Percentiles rank a stretch among this genome's conserved stretches.
These are phyloP conservation scores for Ichneumoninae sp. DNA, from an alignment of 2,888 invertebrate genomes.

Conservation along the genomic window DNA sequence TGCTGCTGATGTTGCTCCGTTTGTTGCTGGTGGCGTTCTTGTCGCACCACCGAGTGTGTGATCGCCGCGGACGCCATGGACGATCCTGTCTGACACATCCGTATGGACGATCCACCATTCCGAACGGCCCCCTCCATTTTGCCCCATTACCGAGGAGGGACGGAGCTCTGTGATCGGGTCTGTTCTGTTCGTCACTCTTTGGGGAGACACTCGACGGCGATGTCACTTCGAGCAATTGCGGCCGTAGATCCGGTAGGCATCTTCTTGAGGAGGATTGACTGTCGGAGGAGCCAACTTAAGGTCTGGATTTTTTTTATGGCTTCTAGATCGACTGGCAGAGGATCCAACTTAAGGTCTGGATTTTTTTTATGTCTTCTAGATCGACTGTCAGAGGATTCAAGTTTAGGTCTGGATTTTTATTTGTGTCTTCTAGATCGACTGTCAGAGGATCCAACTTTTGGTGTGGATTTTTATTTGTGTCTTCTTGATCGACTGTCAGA, in stretches of 20 bases:
- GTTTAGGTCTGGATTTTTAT: too few relatives aligned
- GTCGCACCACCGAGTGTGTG: conserved; percentile 26
- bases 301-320: too few relatives aligned
- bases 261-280: not conserved
- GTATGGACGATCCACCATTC: conserved; percentile 44
- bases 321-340: too few relatives aligned
- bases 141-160: conserved; percentile 24
- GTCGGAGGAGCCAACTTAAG: too few relatives aligned
- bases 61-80: conserved; percentile 42
- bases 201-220: not conserved
- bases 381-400: too few relatives aligned
- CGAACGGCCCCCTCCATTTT: conserved; percentile 16
- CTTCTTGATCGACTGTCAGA: not conserved
- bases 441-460: too few relatives aligned
- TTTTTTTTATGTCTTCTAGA: too few relatives aligned
- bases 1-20: conserved; percentile 55
- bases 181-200: conserved; percentile 27
- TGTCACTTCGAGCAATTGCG: not conserved
- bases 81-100: conserved; percentile 48
- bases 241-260: not conserved
- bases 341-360: too few relatives aligned
- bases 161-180: conserved; percentile 2
- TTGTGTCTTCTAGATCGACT: too few relatives aligned
- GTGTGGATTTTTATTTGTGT: too few relatives aligned
- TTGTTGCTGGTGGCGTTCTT: conserved; percentile 47